Evolutionary conservation across 2,113 vertebrate genomes (phyloP).

Genomic region (Clupea harengus): DNA sequence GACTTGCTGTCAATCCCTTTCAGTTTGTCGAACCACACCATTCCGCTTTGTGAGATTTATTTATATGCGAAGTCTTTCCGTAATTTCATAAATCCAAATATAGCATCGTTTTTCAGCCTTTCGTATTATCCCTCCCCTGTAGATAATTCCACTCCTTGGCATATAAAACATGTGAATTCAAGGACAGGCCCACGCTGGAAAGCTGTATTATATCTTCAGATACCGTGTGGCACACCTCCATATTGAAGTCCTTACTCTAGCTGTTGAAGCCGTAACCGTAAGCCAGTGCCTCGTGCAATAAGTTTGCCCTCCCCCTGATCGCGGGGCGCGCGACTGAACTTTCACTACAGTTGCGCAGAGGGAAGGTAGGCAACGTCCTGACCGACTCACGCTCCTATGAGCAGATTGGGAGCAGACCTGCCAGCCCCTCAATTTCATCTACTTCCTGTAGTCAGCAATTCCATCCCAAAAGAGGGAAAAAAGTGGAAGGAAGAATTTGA

Average conservation of each 20-base stretch:
- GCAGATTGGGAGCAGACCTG: slow-evolving; percentile 61
- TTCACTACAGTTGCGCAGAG: slow-evolving; percentile 58
- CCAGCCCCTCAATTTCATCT: slow-evolving; percentile 66
- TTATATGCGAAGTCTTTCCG: background rate
- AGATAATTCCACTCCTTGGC: background rate
- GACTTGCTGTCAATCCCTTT: background rate
- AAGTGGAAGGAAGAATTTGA: slow-evolving; percentile 45
- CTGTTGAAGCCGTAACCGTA: slow-evolving; percentile 20
- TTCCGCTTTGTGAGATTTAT: background rate
- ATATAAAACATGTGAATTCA: background rate
- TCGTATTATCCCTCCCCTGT: background rate
- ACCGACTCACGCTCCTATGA: slow-evolving; percentile 44
- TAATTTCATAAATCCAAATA: background rate
- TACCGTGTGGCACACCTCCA: background rate
- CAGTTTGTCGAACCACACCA: background rate
- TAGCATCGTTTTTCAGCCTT: background rate
- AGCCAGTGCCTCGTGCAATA: slow-evolving; percentile 10
- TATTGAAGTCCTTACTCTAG: slow-evolving; percentile 5
- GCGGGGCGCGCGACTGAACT: slow-evolving; percentile 55
- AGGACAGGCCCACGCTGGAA: background rate
- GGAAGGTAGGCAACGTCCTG: slow-evolving; percentile 52
- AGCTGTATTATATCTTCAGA: background rate
- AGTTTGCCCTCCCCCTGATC: slow-evolving; percentile 46
- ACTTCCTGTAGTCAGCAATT: slow-evolving; percentile 69
- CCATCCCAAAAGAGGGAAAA: slow-evolving; percentile 52